Conservation (phyloP, 2,888 invertebrate genomes). For the Leuctra nigra region DNA sequence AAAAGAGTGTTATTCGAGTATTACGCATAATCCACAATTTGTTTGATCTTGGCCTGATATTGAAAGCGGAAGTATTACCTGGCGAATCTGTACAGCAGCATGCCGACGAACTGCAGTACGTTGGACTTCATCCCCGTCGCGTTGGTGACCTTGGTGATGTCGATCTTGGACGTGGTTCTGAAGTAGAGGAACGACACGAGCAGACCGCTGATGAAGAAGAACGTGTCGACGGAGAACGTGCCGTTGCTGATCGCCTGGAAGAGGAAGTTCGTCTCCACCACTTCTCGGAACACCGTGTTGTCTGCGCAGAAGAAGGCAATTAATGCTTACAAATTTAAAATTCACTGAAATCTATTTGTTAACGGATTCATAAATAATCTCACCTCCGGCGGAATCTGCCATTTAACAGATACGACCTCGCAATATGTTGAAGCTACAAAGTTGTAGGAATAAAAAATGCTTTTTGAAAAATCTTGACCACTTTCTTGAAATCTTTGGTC, state of each 20-base stretch:
- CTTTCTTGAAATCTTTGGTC: too few relatives aligned
- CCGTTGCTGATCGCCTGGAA: conserved; percentile 43
- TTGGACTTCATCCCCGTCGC: conserved; percentile 27
- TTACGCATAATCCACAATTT: too few relatives aligned
- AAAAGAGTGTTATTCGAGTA: too few relatives aligned
- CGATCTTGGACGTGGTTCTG: conserved; percentile 63
- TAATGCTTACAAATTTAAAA: background rate
- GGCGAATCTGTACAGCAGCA: conserved; percentile 39
- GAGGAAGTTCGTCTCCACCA: conserved; percentile 40
- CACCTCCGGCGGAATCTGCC: too few relatives aligned
- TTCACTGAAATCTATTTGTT: background rate
- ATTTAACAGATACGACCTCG: too few relatives aligned
- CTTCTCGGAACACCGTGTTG: conserved; percentile 34
- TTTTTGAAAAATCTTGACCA: too few relatives aligned
- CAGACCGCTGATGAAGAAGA: conserved; percentile 56
- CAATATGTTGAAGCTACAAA: too few relatives aligned
- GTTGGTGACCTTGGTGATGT: conserved; percentile 32
- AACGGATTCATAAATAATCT: background rate
- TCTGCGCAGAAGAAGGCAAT: conserved; percentile 36
- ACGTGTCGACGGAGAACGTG: conserved; percentile 42
- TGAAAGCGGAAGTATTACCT: too few relatives aligned
- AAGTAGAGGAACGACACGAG: conserved; percentile 81
- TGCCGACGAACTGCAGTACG: conserved; percentile 43
- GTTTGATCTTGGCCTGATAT: too few relatives aligned
- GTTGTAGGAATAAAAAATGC: too few relatives aligned